A percentile compares a stretch with the other conserved stretches of the same genome.
phyloP scores from a whole-genome alignment of 2,797 vertebrate genomes.

The Sandelia bainsii region DNA sequence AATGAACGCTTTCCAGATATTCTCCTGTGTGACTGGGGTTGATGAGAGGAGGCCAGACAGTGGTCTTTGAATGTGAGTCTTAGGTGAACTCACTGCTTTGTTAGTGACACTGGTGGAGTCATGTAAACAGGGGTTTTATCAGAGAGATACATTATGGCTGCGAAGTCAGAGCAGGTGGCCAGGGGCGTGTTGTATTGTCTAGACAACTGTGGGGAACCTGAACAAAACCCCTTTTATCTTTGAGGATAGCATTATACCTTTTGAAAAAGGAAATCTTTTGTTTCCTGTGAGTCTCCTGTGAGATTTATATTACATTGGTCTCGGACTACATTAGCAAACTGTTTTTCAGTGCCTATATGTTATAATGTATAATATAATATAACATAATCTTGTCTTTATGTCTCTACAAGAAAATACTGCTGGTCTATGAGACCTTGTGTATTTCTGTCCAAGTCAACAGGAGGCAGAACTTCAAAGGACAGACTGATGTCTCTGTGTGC shows the following conservation, averaged over 20 bases:
- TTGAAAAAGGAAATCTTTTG: constrained; percentile 63
- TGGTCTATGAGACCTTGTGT: constrained; percentile 26
- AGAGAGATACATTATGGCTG: constrained; percentile 65
- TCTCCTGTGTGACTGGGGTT: constrained; percentile 56
- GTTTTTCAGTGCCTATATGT: constrained; percentile 15
- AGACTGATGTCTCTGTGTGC: constrained; percentile 63
- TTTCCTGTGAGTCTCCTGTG: constrained; percentile 43
- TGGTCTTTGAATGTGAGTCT: constrained; percentile 25
- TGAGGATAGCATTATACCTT: constrained; percentile 61
- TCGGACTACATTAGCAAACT: constrained; percentile 22
- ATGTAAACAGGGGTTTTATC: constrained; percentile 74
- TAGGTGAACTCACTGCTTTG: constrained; percentile 53
- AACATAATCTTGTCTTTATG: no score
- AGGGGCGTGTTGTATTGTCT: constrained; percentile 71
- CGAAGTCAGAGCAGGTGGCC: constrained; percentile 79
- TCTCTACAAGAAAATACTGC: constrained; percentile 17
- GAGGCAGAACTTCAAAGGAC: constrained; percentile 71
- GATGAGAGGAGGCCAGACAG: constrained; percentile 55
- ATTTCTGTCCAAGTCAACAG: constrained; percentile 52
- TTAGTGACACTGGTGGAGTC: constrained; percentile 59
- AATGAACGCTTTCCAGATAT: constrained; percentile 78
- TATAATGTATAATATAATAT: no score
- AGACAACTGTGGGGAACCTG: constrained; percentile 68
- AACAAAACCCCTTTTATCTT: constrained; percentile 72
- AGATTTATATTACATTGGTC: constrained; percentile 54